These are phyloP conservation scores for Poeciliopsis turneri DNA, from an alignment of 2,797 vertebrate species.

Conservation along the genomic window DNA sequence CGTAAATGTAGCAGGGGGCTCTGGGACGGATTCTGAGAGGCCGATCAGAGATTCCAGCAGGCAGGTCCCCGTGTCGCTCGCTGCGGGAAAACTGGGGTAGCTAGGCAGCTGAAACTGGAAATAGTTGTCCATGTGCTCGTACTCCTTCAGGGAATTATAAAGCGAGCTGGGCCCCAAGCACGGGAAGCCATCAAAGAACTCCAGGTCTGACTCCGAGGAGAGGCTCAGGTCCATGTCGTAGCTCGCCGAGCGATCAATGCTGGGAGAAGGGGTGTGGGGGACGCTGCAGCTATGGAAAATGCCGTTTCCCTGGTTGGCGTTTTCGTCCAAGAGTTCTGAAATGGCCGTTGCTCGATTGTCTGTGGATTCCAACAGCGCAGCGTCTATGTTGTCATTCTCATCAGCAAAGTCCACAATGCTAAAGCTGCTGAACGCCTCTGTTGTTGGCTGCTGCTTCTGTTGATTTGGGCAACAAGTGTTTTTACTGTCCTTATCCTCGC, in stretches of 20 bases:
- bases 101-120: slow-evolving; percentile 90
- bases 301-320: slow-evolving; percentile 89
- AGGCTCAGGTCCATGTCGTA: slow-evolving; percentile 93
- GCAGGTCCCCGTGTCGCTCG: slow-evolving; percentile 85
- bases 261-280: slow-evolving; percentile 77
- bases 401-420: slow-evolving; percentile 85
- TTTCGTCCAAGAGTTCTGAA: slow-evolving; percentile 91
- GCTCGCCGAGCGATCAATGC: slow-evolving; percentile 82
- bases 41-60: slow-evolving; percentile 94
- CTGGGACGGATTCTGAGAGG: slow-evolving; percentile 89
- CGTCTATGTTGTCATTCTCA: slow-evolving; percentile 77
- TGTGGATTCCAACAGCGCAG: slow-evolving; percentile 55
- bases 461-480: slow-evolving; percentile 45
- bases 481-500: slow-evolving; percentile 57
- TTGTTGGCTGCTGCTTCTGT: slow-evolving; percentile 43
- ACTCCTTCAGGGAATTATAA: slow-evolving; percentile 91
- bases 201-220: slow-evolving; percentile 92
- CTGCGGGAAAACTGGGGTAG: slow-evolving; percentile 83
- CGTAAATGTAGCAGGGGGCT: slow-evolving; percentile 87
- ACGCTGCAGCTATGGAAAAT: slow-evolving; percentile 82
- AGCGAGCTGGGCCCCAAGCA: slow-evolving; percentile 93
- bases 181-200: slow-evolving; percentile 92
- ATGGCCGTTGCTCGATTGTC: slow-evolving; percentile 79
- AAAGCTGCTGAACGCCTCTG: slow-evolving; percentile 83
- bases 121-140: slow-evolving; percentile 90